A percentile compares a stretch with the other conserved stretches of the same genome.
Conservation (phyloP, 2,888 invertebrate species). For the Uloborus plumipes region DNA sequence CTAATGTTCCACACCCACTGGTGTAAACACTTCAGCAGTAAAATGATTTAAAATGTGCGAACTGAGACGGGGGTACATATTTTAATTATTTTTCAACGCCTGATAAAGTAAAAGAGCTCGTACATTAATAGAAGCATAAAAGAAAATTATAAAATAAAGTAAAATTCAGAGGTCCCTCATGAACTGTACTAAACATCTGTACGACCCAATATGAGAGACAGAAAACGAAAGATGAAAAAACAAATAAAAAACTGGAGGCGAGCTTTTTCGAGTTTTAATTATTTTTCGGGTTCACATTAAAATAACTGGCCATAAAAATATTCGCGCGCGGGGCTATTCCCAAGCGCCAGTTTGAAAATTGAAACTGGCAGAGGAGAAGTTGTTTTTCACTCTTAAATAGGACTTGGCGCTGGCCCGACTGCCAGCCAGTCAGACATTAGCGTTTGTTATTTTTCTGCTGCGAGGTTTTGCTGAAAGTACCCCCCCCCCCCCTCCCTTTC, state of each 20-base stretch:
- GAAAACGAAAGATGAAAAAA: conserved; percentile 25
- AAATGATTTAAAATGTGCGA: conserved; percentile 43
- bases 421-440: conserved; percentile 50
- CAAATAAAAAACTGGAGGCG: conserved; percentile 17
- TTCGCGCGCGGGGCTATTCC: conserved; percentile 39
- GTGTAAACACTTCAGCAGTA: conserved; percentile 12
- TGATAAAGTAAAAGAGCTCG: conserved; percentile 40
- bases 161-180: conserved; percentile 40
- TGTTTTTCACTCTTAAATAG: conserved; percentile 61
- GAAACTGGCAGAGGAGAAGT: conserved; percentile 53
- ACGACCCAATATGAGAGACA: conserved; percentile 30
- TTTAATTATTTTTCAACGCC: conserved; percentile 53
- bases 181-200: conserved; percentile 54
- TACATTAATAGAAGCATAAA: conserved; percentile 29
- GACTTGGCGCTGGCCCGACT: conserved; percentile 39
- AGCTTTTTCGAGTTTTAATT: conserved; percentile 63
- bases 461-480: conserved; percentile 45
- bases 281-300: conserved; percentile 62
- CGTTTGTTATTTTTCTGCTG: conserved; percentile 54
- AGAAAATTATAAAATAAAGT: conserved; percentile 34
- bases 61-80: conserved; percentile 20
- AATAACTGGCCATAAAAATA: conserved; percentile 60
- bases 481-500: conserved; percentile 20
- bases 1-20: conserved; percentile 29
- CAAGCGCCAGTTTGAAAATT: conserved; percentile 58